A percentile compares a stretch with the other conserved stretches of the same genome.
Evolutionary conservation across 1,140 invertebrate species (phyloP).

Genomic region (Sinonovacula constricta): DNA sequence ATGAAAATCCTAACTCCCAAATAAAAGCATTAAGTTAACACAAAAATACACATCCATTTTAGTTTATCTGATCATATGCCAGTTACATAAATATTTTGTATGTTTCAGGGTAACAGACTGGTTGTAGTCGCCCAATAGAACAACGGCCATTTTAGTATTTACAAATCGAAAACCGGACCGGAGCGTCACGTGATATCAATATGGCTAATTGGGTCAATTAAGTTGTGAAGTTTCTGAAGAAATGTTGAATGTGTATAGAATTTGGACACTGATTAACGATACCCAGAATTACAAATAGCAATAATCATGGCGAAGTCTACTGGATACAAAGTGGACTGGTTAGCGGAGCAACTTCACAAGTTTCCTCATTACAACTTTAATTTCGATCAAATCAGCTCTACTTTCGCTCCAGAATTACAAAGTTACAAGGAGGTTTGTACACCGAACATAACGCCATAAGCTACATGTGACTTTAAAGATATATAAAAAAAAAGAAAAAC

Average conservation of each 20-base stretch:
- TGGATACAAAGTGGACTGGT: constrained; percentile 64
- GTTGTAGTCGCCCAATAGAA: background rate
- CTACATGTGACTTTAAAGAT: too few relatives aligned
- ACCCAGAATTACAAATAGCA: too few relatives aligned
- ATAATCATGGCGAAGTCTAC: background rate
- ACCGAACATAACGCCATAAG: too few relatives aligned
- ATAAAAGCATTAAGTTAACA: too few relatives aligned
- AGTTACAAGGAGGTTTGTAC: constrained; percentile 92
- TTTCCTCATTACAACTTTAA: constrained; percentile 85
- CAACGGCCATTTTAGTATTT: background rate
- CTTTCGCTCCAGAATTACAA: constrained; percentile 91
- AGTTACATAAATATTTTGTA: background rate
- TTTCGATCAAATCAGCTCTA: constrained; percentile 92
- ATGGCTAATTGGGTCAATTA: background rate
- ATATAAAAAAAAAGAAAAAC: too few relatives aligned
- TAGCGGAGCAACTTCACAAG: constrained; percentile 90
- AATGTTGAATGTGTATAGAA: too few relatives aligned
- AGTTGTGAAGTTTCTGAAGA: background rate
- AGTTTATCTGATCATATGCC: too few relatives aligned
- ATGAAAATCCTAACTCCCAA: too few relatives aligned
- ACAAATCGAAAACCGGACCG: background rate
- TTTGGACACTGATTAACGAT: too few relatives aligned
- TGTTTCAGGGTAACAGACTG: background rate
- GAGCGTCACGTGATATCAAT: constrained; percentile 1
- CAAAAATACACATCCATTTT: too few relatives aligned